phyloP scores from a whole-genome alignment of 1,140 invertebrate species.

The Holotrichia oblita region DNA sequence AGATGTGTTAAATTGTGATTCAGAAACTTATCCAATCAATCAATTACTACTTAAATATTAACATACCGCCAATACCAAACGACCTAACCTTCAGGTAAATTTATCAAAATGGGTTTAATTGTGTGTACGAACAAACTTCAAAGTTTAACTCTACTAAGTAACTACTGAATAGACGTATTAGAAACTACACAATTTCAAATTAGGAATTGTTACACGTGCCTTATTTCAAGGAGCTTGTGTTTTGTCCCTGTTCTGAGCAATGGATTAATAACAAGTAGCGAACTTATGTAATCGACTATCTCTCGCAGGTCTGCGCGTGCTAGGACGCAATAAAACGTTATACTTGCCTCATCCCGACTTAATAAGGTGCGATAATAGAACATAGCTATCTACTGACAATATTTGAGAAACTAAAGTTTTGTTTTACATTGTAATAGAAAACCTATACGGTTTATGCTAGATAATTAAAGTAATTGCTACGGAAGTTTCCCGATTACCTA shows the following conservation, averaged over 20 bases:
- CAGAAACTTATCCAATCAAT: no score
- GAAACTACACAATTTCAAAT: no score
- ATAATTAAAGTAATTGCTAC: conserved; percentile 19
- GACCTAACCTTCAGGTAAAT: no score
- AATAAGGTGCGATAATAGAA: background rate
- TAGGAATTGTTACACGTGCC: conserved; percentile 21
- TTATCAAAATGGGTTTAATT: no score
- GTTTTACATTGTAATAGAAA: background rate
- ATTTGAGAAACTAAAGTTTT: background rate
- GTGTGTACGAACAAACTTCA: no score
- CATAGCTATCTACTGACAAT: background rate
- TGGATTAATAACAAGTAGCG: conserved; percentile 28
- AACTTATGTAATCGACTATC: conserved; percentile 32
- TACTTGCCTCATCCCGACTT: background rate
- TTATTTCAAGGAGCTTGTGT: conserved; percentile 18
- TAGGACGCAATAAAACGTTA: background rate
- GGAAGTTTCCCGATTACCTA: background rate
- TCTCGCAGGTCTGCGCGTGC: background rate
- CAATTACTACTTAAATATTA: no score
- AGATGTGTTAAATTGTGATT: no score
- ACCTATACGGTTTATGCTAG: background rate
- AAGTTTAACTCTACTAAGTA: no score
- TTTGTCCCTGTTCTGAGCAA: conserved; percentile 7
- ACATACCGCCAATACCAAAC: no score
- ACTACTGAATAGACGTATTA: no score